A percentile compares a stretch with the other conserved stretches of the same genome.
Evolutionary conservation across 1,140 invertebrate genomes (phyloP).

Genomic region (Spodoptera frugiperda): DNA sequence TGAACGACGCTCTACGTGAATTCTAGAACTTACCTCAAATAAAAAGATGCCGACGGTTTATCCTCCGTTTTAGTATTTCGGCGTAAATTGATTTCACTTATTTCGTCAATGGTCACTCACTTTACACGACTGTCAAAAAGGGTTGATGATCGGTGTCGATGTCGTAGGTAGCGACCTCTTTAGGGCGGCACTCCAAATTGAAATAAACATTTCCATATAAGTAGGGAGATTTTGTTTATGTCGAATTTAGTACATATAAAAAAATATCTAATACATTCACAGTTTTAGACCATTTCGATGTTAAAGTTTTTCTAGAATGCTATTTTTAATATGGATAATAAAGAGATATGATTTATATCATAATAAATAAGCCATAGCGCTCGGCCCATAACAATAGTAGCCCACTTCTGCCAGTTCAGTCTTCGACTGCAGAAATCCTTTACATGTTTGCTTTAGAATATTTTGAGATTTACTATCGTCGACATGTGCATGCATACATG

Average conservation of each 20-base stretch:
- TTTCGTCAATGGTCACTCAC: conserved; percentile 61
- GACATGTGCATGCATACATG: too few species aligned
- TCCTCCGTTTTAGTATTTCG: conserved; percentile 56
- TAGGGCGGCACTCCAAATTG: conserved; percentile 32
- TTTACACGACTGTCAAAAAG: conserved; percentile 51
- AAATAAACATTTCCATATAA: conserved; percentile 28
- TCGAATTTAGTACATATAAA: too few species aligned
- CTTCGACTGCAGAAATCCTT: too few species aligned
- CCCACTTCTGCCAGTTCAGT: too few species aligned
- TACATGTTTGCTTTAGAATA: too few species aligned
- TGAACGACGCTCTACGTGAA: conserved; percentile 39
- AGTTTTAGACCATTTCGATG: not conserved
- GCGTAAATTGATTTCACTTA: conserved; percentile 66
- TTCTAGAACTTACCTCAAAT: conserved; percentile 67
- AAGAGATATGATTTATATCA: too few species aligned
- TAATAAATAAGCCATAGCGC: too few species aligned
- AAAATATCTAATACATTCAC: not conserved
- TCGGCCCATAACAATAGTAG: too few species aligned
- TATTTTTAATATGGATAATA: too few species aligned
- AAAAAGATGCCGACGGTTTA: conserved; percentile 51
- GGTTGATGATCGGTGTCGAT: conserved; percentile 49
- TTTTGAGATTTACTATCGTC: too few species aligned
- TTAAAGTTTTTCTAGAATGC: too few species aligned
- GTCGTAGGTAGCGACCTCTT: conserved; percentile 52
- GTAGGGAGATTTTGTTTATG: conserved; percentile 28